Evolutionary conservation across 2,888 invertebrate genomes (phyloP).

Genomic region (Tachina lurida): DNA sequence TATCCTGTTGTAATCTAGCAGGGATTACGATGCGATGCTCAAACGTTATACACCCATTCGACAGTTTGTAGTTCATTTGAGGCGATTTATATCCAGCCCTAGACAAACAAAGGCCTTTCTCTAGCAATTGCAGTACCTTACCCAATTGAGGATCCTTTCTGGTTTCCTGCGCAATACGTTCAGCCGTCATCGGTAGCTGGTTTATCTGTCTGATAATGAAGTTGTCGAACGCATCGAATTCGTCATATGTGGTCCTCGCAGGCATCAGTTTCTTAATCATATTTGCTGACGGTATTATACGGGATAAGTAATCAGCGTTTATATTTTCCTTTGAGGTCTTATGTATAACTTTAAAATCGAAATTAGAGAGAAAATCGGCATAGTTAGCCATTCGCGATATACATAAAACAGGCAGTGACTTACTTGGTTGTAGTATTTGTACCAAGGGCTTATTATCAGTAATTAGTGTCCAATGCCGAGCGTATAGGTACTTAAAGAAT

Average conservation of each 20-base stretch:
- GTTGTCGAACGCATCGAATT: constrained; percentile 59
- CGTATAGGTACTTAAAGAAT: constrained; percentile 62
- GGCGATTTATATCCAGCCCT: no score
- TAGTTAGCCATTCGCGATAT: constrained; percentile 64
- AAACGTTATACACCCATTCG: neutral
- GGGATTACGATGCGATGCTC: constrained; percentile 35
- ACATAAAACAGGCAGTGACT: constrained; percentile 51
- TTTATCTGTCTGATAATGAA: constrained; percentile 61
- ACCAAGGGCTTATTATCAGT: constrained; percentile 64
- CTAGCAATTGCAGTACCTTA: no score
- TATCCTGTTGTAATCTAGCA: neutral
- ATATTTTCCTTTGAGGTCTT: constrained; percentile 55
- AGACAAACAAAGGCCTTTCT: no score
- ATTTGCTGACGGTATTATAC: neutral
- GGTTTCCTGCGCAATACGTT: constrained; percentile 54
- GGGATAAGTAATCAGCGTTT: constrained; percentile 55
- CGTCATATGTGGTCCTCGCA: constrained; percentile 10
- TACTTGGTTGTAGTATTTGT: constrained; percentile 63
- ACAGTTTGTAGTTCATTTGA: no score
- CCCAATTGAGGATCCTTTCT: constrained; percentile 56
- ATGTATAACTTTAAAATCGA: constrained; percentile 18
- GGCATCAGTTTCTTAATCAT: no score
- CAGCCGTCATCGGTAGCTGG: constrained; percentile 61
- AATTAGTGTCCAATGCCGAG: constrained; percentile 59
- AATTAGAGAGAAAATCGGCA: constrained; percentile 29